phyloP scores from a whole-genome alignment of 2,888 invertebrate genomes.

The Volucella inanis region DNA sequence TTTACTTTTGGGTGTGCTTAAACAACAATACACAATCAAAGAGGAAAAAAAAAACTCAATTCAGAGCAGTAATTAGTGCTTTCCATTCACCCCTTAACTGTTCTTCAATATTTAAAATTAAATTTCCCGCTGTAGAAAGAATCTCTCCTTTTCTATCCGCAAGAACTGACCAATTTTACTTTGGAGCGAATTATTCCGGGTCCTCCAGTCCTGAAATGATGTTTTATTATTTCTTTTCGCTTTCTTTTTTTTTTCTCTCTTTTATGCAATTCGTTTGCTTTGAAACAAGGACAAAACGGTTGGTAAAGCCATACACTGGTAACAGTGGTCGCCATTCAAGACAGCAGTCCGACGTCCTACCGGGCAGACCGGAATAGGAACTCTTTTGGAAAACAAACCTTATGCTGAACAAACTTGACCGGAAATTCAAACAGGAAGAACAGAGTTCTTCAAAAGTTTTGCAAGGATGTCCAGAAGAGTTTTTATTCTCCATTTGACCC shows the following conservation, averaged over 20 bases:
- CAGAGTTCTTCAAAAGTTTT: slow-evolving; percentile 73
- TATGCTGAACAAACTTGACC: slow-evolving; percentile 74
- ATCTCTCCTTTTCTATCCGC: slow-evolving; percentile 45
- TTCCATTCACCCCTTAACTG: slow-evolving; percentile 57
- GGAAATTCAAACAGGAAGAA: slow-evolving; percentile 75
- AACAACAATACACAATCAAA: neutral
- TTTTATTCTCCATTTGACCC: slow-evolving; percentile 46
- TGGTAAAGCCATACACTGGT: slow-evolving; percentile 69
- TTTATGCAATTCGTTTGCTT: slow-evolving; percentile 69
- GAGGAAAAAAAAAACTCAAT: neutral
- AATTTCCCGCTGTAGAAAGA: slow-evolving; percentile 53
- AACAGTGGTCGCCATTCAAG: slow-evolving; percentile 70
- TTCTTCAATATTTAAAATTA: slow-evolving; percentile 72
- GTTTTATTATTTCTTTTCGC: slow-evolving; percentile 59
- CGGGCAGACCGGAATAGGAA: slow-evolving; percentile 71
- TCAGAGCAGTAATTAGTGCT: slow-evolving; percentile 65
- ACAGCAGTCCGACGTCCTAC: slow-evolving; percentile 65
- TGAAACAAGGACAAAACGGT: slow-evolving; percentile 71
- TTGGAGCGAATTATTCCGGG: slow-evolving; percentile 34
- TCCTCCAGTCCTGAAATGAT: slow-evolving; percentile 29
- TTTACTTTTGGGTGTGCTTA: slow-evolving; percentile 23
- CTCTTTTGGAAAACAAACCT: slow-evolving; percentile 74
- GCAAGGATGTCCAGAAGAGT: slow-evolving; percentile 69
- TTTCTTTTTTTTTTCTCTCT: slow-evolving; percentile 29
- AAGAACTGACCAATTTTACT: slow-evolving; percentile 62